Conservation (phyloP, 1,140 invertebrate genomes). For the Mactra quadrangularis region DNA sequence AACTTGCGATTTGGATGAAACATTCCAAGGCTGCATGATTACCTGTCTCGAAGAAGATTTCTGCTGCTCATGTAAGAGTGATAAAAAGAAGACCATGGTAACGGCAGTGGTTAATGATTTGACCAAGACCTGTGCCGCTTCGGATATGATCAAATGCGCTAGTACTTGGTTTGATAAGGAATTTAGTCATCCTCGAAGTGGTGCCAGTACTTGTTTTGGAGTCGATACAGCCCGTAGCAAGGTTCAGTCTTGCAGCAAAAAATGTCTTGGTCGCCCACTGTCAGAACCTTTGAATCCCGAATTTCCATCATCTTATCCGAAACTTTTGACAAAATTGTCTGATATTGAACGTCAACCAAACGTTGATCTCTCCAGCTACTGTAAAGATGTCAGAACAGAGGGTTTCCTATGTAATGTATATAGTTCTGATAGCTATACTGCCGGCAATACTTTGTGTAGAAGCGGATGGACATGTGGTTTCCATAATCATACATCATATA, state of each 20-base stretch:
- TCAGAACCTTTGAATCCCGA: constrained; percentile 22
- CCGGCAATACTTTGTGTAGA: constrained; percentile 16
- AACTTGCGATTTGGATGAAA: neutral
- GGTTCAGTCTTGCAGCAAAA: neutral
- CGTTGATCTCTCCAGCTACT: neutral
- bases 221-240: neutral
- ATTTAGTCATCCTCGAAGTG: neutral
- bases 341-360: neutral
- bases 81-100: neutral
- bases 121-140: neutral
- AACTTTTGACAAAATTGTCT: neutral
- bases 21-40: constrained; percentile 15
- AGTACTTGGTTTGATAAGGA: neutral
- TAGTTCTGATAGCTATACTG: neutral
- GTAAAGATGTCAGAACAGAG: neutral
- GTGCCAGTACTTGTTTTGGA: constrained; percentile 11
- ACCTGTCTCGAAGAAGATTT: neutral
- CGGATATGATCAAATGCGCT: neutral
- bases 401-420: neutral
- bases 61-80: constrained; percentile 16
- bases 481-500: too few relatives aligned
- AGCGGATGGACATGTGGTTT: neutral
- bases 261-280: neutral
- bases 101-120: constrained; percentile 13
- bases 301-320: neutral